Percentiles rank a stretch among this genome's conserved stretches.
phyloP scores from a whole-genome alignment of 1,140 invertebrate species.

The Leptinotarsa defecta region DNA sequence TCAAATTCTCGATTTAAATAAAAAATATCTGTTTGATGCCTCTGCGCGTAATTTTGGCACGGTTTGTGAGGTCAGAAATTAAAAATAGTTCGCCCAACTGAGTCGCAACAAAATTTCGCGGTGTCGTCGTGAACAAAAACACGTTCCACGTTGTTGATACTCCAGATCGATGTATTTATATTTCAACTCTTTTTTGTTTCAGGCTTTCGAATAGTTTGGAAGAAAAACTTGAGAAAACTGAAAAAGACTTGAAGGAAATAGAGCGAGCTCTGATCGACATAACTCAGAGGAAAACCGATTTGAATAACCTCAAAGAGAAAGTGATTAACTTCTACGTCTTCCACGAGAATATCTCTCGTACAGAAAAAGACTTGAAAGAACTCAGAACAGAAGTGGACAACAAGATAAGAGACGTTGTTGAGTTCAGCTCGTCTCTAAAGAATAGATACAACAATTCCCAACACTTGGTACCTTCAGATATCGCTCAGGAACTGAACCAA shows the following conservation, averaged over 20 bases:
- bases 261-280: slow-evolving; percentile 66
- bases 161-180: background rate
- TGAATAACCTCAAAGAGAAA: slow-evolving; percentile 67
- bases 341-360: slow-evolving; percentile 66
- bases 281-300: slow-evolving; percentile 64
- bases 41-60: slow-evolving; percentile 40
- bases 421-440: slow-evolving; percentile 67
- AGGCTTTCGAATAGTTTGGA: slow-evolving; percentile 61
- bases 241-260: slow-evolving; percentile 65
- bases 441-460: slow-evolving; percentile 68
- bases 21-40: slow-evolving; percentile 14
- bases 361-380: slow-evolving; percentile 59
- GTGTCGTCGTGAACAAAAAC: slow-evolving; percentile 17
- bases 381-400: slow-evolving; percentile 58
- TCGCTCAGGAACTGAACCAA: slow-evolving; percentile 74
- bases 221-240: slow-evolving; percentile 64
- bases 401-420: slow-evolving; percentile 64
- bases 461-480: slow-evolving; percentile 73
- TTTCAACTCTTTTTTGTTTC: slow-evolving; percentile 40
- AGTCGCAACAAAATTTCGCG: background rate
- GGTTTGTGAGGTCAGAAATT: slow-evolving; percentile 40
- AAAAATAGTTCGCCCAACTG: slow-evolving; percentile 38
- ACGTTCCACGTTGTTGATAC: slow-evolving; percentile 30
- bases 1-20: background rate
- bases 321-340: slow-evolving; percentile 74